Base-by-base conservation (phyloP, 2,888 invertebrate species). In the Andrena praecox region DNA sequence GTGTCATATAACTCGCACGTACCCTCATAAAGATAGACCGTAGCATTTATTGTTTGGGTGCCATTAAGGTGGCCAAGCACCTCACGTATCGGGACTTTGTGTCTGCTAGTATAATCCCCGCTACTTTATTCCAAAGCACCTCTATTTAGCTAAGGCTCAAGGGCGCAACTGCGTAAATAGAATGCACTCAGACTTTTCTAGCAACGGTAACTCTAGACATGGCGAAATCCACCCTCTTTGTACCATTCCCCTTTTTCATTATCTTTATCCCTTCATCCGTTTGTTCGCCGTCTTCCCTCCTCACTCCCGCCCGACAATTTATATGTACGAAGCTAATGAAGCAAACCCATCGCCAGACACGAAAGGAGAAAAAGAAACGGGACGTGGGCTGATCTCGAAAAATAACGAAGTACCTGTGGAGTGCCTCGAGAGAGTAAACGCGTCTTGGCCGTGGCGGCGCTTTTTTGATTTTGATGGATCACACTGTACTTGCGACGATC, bases 391-490 rank as follows among this genome's bases (percentile, higher is more conserved):
- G 71, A 64, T 63, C 79, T 80, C 62, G 86, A 85, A 85, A 85
- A 89, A 85, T 89, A 89, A 88, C 84, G 73, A 88, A 87, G 84
- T 83, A 84, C 66, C 85, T 64, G 85, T 50, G 66, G 66, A 74
- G 77, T 80, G 74, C 20, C 29, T 8, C 48, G 79, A 29, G 72
- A 77, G 76, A 77, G 85, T 82, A 82, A 87, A 88, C 76, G 85
- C 76, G 54, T 62, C 73, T 77, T 59, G 71, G 70, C 74, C 35
- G 68, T 33, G 72, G 79, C 54, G 75, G 80, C 59, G 79, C 76
- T 77, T 83, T 85, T 86, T 86, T 89, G 84, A 90, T 90, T 89
- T 89, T 90, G 89, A 90, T 89, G 88, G 87, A 90, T 90, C 84
- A 85, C 79, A 33, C 75, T 72, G 74, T 66, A 52, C 78, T 73